Evolutionary conservation across 1,140 invertebrate genomes (phyloP).

Genomic region (Drosophila burlai): DNA sequence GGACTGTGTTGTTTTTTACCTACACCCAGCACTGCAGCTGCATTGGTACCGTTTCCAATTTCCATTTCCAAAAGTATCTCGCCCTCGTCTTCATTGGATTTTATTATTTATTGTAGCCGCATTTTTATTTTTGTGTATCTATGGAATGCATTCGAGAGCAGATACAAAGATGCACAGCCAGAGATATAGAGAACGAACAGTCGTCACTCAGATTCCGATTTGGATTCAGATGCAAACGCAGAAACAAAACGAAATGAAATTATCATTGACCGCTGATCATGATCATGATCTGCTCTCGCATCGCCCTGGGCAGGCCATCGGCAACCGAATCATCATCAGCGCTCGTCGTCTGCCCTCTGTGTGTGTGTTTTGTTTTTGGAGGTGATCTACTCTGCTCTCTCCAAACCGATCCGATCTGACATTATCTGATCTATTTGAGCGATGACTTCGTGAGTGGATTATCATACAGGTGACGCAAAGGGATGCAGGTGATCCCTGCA

Average conservation of each 20-base stretch:
- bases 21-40: conserved; percentile 14
- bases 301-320: conserved; percentile 25
- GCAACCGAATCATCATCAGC: conserved; percentile 24
- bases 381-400: conserved; percentile 28
- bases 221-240: conserved; percentile 60
- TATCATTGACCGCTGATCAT: conserved; percentile 63
- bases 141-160: conserved; percentile 74
- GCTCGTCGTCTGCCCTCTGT: conserved; percentile 45
- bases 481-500: conserved; percentile 16
- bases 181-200: conserved; percentile 31
- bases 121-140: conserved; percentile 84
- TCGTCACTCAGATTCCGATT: conserved; percentile 48
- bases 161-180: conserved; percentile 34
- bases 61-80: conserved; percentile 26
- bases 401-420: conserved; percentile 5
- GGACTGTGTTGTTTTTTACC: conserved; percentile 12
- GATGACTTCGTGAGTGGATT: conserved; percentile 37
- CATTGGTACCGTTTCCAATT: conserved; percentile 17
- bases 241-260: conserved; percentile 59
- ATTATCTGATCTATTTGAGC: conserved; percentile 36
- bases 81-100: conserved; percentile 26
- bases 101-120: conserved; percentile 82
- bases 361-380: conserved; percentile 16
- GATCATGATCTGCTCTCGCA: conserved; percentile 17
- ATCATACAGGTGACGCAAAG: conserved; percentile 19